Evolutionary conservation across 2,113 vertebrate genomes (phyloP).

Genomic region (Pitta sordida): DNA sequence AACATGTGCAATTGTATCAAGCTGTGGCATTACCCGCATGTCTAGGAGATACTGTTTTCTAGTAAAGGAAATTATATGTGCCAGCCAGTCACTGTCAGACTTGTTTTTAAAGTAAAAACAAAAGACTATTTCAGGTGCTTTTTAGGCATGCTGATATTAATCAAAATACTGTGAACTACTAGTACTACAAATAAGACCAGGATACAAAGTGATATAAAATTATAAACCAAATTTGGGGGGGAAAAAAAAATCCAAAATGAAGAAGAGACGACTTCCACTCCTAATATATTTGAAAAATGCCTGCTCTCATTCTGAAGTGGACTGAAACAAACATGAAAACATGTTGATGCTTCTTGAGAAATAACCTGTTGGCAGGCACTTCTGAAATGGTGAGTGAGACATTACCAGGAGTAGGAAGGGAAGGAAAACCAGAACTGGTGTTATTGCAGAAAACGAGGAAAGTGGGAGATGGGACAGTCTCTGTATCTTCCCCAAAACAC

Average conservation of each 20-base stretch:
- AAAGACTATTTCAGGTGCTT: not conserved
- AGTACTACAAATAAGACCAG: not conserved
- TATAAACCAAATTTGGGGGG: not conserved
- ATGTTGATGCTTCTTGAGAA: not conserved
- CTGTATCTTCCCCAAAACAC: not conserved
- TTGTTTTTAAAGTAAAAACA: conserved; percentile 7
- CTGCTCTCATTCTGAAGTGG: not conserved
- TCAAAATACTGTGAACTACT: not conserved
- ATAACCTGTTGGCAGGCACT: not conserved
- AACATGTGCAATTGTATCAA: not conserved
- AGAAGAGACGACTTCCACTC: not conserved
- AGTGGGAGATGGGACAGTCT: not conserved
- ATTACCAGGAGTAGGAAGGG: rapidly evolving
- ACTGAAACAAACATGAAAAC: not conserved
- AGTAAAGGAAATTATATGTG: not conserved
- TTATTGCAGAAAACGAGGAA: not conserved
- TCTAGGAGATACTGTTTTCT: conserved; percentile 5
- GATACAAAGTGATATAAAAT: not conserved
- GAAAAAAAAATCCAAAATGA: not conserved
- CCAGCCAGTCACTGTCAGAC: not conserved
- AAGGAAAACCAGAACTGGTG: not conserved
- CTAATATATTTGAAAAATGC: not conserved
- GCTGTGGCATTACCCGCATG: not conserved
- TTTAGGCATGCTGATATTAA: not conserved
- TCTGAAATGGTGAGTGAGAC: not conserved